Base-by-base conservation (phyloP, 2,797 vertebrate genomes). In the Eulemur rubriventer region DNA sequence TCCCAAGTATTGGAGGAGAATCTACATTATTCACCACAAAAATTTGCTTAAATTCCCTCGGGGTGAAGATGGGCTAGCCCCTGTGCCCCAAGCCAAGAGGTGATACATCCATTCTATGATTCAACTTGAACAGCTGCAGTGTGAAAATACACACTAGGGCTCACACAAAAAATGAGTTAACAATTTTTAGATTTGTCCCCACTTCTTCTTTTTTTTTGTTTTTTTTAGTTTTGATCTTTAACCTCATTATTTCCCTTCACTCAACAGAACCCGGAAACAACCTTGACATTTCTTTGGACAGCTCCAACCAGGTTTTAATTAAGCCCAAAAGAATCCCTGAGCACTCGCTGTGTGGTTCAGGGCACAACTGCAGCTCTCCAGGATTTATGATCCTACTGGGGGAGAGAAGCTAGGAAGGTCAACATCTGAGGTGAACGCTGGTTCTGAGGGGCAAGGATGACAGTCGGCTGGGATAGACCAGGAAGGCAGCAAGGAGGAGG, bases 91-190 rank as follows among this genome's bases (percentile, higher is more conserved):
- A 81, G 92, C 96, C 97, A 97, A 93, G 61, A 59, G 78, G 92
- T 96, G 93, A 96, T 46, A 55, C 85, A 94, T 48, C 46, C 78
- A 65, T 22, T 13, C 35, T 52, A 33, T 90, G 93, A 89, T 41
- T 96, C 94, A 85, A 76, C 92, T 5, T 1, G 59, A 84, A 46
- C 92, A 94, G 97, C 96, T 96, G 93, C 76, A 48, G 84, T 2
- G 16, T n/a, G 75, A 69, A 94, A 75, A 57, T 7, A 0, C 55
- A 22, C 80, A 73, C 94, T 17, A 7, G 0, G 63, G 48, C 35
- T 72, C 82, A 70, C 59, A 59, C 35, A n/a, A 48, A 90, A 48
- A 33, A 48, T 1, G n/a, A 67, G 33, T 59, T 33, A 48, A 73
- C 16, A 9, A 16, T n/a, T 87, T 63, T 61, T 20, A 33, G 48